Conservation (phyloP, 2,888 invertebrate genomes). For the Serrognathus titanus region DNA sequence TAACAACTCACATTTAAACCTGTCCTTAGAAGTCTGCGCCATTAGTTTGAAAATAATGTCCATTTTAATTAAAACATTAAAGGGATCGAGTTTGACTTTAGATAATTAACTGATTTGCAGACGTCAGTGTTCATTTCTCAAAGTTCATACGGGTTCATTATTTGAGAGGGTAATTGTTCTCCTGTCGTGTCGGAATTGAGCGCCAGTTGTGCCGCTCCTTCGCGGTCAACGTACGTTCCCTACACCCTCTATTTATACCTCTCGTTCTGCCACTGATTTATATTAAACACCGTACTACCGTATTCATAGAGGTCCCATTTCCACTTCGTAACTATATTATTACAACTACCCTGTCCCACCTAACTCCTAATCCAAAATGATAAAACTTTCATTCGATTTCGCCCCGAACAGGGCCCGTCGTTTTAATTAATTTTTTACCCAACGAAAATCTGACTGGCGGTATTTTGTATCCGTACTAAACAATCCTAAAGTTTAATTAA, state of each 20-base stretch:
- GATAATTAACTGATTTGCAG: conserved; percentile 50
- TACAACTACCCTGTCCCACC: not conserved
- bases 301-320: conserved; percentile 12
- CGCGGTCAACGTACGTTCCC: conserved; percentile 19
- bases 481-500: too few relatives aligned
- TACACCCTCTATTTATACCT: conserved; percentile 14
- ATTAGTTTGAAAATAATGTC: too few relatives aligned
- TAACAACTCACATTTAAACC: not conserved
- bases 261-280: conserved; percentile 10
- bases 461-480: too few relatives aligned
- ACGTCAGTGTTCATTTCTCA: conserved; percentile 47
- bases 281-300: conserved; percentile 11
- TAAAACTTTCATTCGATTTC: not conserved
- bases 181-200: conserved; percentile 18
- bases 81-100: conserved; percentile 39
- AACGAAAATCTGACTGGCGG: too few relatives aligned
- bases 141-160: conserved; percentile 51
- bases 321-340: conserved; percentile 10
- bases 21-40: too few relatives aligned
- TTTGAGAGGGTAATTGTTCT: conserved; percentile 39
- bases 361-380: not conserved
- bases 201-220: conserved; percentile 18
- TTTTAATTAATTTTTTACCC: too few relatives aligned
- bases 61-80: conserved; percentile 41
- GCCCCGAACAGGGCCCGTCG: not conserved